These are phyloP conservation scores for Porphyrio hochstetteri DNA, from an alignment of 2,113 vertebrate species.

Conservation along the genomic window DNA sequence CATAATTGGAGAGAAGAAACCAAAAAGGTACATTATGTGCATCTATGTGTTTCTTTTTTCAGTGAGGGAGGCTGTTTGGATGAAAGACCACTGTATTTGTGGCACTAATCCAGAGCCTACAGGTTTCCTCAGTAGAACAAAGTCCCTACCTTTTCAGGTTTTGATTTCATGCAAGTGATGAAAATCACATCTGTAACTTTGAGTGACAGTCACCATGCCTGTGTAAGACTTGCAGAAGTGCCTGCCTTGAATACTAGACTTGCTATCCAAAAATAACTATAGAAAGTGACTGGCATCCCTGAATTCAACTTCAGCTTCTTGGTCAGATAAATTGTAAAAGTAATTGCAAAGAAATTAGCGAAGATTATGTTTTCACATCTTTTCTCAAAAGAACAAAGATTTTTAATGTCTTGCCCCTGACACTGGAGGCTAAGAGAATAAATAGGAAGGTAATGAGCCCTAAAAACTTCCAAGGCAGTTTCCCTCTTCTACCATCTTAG, in stretches of 20 bases:
- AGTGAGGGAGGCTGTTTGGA: slow-evolving; percentile 62
- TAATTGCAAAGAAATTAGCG: background rate
- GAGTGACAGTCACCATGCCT: background rate
- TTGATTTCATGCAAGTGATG: slow-evolving; percentile 20
- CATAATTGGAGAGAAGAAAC: slow-evolving; percentile 83
- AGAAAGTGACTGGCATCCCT: background rate
- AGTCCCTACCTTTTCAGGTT: slow-evolving; percentile 56
- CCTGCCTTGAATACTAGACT: slow-evolving; percentile 18
- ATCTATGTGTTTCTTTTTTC: slow-evolving; percentile 60
- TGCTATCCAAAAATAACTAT: background rate
- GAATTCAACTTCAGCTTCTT: background rate
- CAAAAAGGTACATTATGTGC: slow-evolving; percentile 73
- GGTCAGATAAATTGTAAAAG: background rate
- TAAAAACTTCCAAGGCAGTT: slow-evolving; percentile 3
- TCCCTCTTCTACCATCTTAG: background rate
- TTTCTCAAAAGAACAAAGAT: background rate
- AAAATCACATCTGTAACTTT: slow-evolving; percentile 4
- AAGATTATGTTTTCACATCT: background rate
- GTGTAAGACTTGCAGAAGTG: slow-evolving; percentile 60
- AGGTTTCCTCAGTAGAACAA: slow-evolving; percentile 36
- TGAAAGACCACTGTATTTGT: slow-evolving; percentile 71
- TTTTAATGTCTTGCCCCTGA: slow-evolving; percentile 1
- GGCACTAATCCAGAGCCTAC: slow-evolving; percentile 64
- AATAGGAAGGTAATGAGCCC: slow-evolving; percentile 19
- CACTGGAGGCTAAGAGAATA: slow-evolving; percentile 1